Evolutionary conservation across 2,113 vertebrate genomes (phyloP).

Genomic region (Prionailurus bengalensis): DNA sequence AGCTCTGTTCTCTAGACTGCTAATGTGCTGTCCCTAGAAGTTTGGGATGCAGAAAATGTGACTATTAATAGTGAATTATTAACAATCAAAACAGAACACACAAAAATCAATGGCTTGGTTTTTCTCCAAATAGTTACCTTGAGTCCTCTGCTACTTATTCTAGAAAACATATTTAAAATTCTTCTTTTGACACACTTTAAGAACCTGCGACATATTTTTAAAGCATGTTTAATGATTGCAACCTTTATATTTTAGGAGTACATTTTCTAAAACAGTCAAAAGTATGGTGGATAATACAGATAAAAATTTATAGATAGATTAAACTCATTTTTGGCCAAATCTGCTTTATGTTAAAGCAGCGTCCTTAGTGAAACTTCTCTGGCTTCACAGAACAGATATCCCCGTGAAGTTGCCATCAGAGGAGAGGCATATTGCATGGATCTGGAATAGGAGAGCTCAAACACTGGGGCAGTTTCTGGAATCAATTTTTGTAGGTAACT

Average conservation of each 20-base stretch:
- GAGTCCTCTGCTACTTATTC: neutral
- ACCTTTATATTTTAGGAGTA: neutral
- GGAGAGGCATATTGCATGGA: neutral
- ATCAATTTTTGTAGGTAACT: neutral
- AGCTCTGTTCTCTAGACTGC: neutral
- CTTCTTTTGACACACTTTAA: slow-evolving; percentile 21
- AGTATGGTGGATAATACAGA: neutral
- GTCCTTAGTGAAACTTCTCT: neutral
- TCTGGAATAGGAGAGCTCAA: neutral
- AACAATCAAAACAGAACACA: neutral
- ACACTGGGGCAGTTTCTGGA: neutral
- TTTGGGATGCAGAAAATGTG: neutral
- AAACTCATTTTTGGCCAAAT: slow-evolving; percentile 26
- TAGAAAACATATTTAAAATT: slow-evolving; percentile 9
- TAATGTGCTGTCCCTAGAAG: neutral
- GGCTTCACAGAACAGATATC: neutral
- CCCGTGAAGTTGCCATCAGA: neutral
- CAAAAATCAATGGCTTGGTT: neutral
- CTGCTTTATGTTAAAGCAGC: neutral
- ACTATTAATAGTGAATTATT: neutral
- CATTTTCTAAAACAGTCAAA: neutral
- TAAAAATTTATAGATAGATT: neutral
- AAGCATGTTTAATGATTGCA: neutral
- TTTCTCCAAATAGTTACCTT: neutral
- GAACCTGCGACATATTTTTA: neutral